Base-by-base conservation (phyloP, 1,140 invertebrate genomes). In the Trachelipus rathkii region DNA sequence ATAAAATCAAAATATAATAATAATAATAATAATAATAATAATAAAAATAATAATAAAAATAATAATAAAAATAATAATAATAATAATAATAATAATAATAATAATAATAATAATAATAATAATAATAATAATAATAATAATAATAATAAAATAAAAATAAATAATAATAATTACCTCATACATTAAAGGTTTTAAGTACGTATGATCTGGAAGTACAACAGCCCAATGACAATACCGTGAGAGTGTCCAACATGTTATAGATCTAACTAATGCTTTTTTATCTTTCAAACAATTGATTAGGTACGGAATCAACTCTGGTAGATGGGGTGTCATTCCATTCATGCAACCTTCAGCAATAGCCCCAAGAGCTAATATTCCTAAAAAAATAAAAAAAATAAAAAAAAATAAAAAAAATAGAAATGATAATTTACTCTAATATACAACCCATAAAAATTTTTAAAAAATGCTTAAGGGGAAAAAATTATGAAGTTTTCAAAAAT, bases 291-390 rank as follows among this genome's bases (percentile, higher is more conserved):
- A 96, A 78, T 89, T 90, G 72, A 99, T 96, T 72, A 99, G 88
- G 86, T 96, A 99, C 0, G 97, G 97, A 82, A 99, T 95, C 8
- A 99, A 87, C 86, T 99, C 96, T 0, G 93, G 92, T 78, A 99
- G 87, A 86, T 99, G 97, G 23, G 91, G 94, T 68, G 96, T 91
- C 94, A 99, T 98, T 77, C 97, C 97, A 74, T 88, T 90, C 94
- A 98, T 97, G 84, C 97, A 99, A 90, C 90, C 97, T 89, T 99
- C 97, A n/a, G 97, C 97, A 79, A 99, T 97, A 13, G 97, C 97
- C 78, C 97, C 97, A 50, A 99, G 85, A 10, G 96, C 95, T 23
- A 99, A 86, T 79, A 99, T 97, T 21, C 95, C 79, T 81, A 72
- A 60, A 60, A 60, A 15, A 3, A 19, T 4, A 60, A 60, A 60